Evolutionary conservation across 2,797 vertebrate species (phyloP).

Genomic region (Pyrocephalus nanus): DNA sequence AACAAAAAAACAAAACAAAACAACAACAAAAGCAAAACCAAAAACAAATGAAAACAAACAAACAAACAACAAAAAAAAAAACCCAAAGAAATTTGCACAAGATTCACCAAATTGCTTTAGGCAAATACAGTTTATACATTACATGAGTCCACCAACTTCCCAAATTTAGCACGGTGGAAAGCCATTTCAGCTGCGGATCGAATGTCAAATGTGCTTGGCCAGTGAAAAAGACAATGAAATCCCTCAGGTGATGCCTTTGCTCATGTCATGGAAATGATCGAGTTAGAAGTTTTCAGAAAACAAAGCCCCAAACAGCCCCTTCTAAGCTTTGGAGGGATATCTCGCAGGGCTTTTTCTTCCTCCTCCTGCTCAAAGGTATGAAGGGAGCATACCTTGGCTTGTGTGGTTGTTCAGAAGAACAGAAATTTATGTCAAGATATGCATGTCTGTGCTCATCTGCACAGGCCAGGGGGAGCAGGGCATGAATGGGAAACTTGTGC

Average conservation of each 20-base stretch:
- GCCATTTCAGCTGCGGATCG: not conserved
- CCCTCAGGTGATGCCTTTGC: not conserved
- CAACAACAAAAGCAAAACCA: not conserved
- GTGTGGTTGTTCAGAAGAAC: not conserved
- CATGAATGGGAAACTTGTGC: not conserved
- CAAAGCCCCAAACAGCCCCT: not conserved
- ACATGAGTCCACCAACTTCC: not conserved
- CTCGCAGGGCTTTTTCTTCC: not conserved
- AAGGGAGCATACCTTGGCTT: not conserved
- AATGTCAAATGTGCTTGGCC: not conserved
- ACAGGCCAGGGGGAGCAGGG: not conserved
- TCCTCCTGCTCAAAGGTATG: not conserved
- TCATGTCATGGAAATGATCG: not conserved
- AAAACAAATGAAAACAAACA: not conserved
- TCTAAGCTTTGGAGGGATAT: not conserved
- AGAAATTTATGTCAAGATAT: fast-evolving
- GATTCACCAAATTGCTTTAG: not conserved
- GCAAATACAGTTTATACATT: not conserved
- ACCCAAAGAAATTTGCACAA: not conserved
- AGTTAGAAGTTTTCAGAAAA: not conserved
- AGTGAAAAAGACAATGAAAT: not conserved
- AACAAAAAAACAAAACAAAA: not conserved
- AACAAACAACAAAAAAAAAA: no score
- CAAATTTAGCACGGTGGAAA: not conserved
- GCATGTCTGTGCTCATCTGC: fast-evolving